Percentiles rank a stretch among this genome's conserved stretches.
Conservation (phyloP, 2,888 invertebrate species). For the Cheilosia soror region DNA sequence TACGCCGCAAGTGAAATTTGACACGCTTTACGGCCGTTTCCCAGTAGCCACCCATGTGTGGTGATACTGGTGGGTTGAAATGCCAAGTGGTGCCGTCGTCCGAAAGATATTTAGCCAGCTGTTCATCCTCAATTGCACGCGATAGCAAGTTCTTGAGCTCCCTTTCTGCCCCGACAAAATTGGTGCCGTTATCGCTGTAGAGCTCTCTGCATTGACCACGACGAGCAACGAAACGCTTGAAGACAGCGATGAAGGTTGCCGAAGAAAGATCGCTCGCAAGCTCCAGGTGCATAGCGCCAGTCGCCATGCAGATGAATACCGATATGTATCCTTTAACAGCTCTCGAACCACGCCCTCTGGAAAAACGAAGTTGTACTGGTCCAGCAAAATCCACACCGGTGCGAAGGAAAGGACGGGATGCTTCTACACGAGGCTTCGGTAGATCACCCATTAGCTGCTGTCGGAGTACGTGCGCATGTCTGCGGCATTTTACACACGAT, state of each 20-base stretch:
- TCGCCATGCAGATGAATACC: slow-evolving; percentile 43
- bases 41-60: slow-evolving; percentile 45
- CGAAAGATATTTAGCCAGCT: background rate
- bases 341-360: slow-evolving; percentile 45
- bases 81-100: slow-evolving; percentile 24
- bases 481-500: slow-evolving; percentile 28
- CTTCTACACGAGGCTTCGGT: slow-evolving; percentile 18
- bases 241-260: too few relatives aligned
- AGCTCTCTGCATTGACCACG: background rate
- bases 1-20: background rate
- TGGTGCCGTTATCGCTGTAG: slow-evolving; percentile 10
- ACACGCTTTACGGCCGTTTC: slow-evolving; percentile 1
- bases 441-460: slow-evolving; percentile 27
- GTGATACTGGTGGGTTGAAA: slow-evolving; percentile 30
- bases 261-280: slow-evolving; percentile 35
- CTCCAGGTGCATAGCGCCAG: slow-evolving; percentile 52
- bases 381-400: slow-evolving; percentile 39
- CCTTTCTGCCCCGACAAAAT: slow-evolving; percentile 23
- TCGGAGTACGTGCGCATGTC: background rate
- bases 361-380: slow-evolving; percentile 25
- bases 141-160: slow-evolving; percentile 9
- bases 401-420: slow-evolving; percentile 19
- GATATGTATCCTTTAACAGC: slow-evolving; percentile 38
- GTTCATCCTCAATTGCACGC: background rate
- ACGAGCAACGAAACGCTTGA: background rate